phyloP scores from a whole-genome alignment of 2,888 invertebrate genomes.

The Orthosia gothica region DNA sequence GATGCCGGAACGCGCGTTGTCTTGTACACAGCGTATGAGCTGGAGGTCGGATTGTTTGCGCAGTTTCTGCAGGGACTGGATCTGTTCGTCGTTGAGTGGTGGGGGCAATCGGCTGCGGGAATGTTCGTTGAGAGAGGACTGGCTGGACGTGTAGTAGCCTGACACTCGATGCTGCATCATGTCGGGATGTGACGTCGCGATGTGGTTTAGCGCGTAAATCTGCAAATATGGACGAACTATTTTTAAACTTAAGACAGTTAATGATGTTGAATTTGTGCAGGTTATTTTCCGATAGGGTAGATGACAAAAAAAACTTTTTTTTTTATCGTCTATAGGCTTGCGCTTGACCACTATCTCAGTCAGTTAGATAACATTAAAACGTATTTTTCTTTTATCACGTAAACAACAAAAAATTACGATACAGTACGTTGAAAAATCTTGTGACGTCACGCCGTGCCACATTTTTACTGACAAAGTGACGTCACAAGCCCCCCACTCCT shows the following conservation, averaged over 20 bases:
- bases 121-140: constrained; percentile 92
- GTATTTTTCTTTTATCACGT: too few species aligned
- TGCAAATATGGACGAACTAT: constrained; percentile 75
- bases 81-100: constrained; percentile 92
- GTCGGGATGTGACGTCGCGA: constrained; percentile 93
- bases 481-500: too few species aligned
- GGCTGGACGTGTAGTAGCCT: constrained; percentile 97
- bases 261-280: not conserved
- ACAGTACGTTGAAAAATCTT: too few species aligned
- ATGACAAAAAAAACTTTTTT: too few species aligned
- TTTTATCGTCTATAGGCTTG: too few species aligned
- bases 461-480: too few species aligned
- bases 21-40: constrained; percentile 96
- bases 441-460: too few species aligned
- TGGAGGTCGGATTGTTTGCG: constrained; percentile 97
- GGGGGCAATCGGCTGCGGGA: constrained; percentile 84
- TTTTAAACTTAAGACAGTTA: constrained; percentile 2
- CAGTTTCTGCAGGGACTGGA: constrained; percentile 94
- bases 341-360: too few species aligned
- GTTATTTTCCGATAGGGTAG: not conserved
- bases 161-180: constrained; percentile 96
- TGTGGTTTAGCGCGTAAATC: constrained; percentile 93
- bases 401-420: too few species aligned
- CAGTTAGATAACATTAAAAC: too few species aligned
- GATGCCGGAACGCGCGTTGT: constrained; percentile 96